Conservation (phyloP, 2,888 invertebrate genomes). For the Pandemis heparana region DNA sequence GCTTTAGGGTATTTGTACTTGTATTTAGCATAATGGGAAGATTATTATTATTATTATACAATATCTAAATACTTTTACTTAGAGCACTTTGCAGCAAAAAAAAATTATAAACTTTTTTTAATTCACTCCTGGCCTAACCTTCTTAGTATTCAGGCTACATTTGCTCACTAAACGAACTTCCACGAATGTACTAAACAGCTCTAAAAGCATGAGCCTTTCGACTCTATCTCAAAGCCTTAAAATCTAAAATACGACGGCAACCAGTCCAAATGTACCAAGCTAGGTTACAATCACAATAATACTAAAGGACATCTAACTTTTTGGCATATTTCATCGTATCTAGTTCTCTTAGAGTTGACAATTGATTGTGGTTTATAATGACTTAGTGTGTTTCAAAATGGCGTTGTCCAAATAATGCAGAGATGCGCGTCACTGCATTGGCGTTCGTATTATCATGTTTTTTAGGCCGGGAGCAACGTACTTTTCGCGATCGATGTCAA, state of each 20-base stretch:
- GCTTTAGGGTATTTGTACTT: too few relatives aligned
- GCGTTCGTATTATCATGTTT: conserved; percentile 48
- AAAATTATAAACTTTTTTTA: not conserved
- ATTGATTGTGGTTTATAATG: not conserved
- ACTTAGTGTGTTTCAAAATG: not conserved
- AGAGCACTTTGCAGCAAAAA: not conserved
- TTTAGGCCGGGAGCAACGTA: conserved; percentile 57
- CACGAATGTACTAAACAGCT: conserved; percentile 56
- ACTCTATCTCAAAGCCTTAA: conserved; percentile 5
- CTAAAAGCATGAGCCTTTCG: conserved; percentile 19
- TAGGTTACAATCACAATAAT: not conserved
- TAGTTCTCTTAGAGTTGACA: not conserved
- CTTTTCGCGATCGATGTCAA: conserved; percentile 44
- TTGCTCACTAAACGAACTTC: conserved; percentile 57
- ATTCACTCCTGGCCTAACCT: conserved; percentile 24
- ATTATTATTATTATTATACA: too few relatives aligned
- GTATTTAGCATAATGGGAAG: too few relatives aligned
- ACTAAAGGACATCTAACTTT: not conserved
- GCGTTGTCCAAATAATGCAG: conserved; percentile 56
- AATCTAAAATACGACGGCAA: conserved; percentile 16
- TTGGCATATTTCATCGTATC: not conserved
- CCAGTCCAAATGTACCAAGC: not conserved
- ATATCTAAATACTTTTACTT: not conserved
- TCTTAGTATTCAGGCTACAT: conserved; percentile 46
- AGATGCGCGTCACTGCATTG: conserved; percentile 59